Evolutionary conservation across 2,797 vertebrate species (phyloP).

Genomic region (Vireo griseus): DNA sequence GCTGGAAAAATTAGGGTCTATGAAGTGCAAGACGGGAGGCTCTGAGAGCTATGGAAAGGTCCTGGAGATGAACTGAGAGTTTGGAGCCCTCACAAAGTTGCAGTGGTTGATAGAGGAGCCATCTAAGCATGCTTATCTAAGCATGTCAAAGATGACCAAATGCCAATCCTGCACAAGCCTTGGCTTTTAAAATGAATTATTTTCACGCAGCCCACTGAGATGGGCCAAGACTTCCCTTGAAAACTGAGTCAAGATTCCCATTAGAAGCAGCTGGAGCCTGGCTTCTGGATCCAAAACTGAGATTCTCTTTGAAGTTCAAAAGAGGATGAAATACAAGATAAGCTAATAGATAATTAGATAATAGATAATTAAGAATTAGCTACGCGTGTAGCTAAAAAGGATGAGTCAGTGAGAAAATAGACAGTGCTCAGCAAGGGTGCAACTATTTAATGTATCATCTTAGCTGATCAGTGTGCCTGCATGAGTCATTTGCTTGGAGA

Average conservation of each 20-base stretch:
- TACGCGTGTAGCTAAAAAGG: background rate
- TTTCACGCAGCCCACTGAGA: background rate
- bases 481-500: constrained; percentile 47
- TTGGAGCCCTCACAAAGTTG: background rate
- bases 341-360: constrained; percentile 47
- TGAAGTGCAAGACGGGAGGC: background rate
- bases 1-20: background rate
- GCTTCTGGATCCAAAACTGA: background rate
- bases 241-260: background rate
- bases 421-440: constrained; percentile 9
- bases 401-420: constrained; percentile 42
- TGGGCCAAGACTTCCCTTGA: background rate
- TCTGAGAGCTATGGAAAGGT: background rate
- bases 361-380: constrained; percentile 61
- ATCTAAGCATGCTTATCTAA: background rate
- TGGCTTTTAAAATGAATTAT: background rate
- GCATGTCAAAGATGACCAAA: background rate
- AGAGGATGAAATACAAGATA: constrained; percentile 40
- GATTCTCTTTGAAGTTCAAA: constrained; percentile 7
- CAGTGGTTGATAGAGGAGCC: background rate
- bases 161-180: background rate
- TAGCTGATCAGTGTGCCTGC: constrained; percentile 33
- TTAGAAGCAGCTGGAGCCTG: background rate
- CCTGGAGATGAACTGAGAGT: background rate
- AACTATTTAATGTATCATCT: constrained; percentile 39